Conservation (phyloP, 2,113 vertebrate species). For the Drymodes brunneopygia region DNA sequence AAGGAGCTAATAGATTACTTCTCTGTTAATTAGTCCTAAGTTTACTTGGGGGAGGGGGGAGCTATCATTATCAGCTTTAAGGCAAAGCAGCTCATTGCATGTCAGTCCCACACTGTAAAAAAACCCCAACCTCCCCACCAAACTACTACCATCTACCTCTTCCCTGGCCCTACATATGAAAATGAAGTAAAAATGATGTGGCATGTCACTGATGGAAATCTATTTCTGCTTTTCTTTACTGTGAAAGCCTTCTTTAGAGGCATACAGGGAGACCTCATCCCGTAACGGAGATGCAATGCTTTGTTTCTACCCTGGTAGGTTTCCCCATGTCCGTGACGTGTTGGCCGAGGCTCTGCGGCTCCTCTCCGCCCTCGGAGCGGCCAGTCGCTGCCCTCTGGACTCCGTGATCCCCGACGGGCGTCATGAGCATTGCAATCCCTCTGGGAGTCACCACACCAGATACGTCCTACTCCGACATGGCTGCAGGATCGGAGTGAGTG, state of each 20-base stretch:
- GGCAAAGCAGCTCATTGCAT: neutral
- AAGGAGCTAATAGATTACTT: slow-evolving; percentile 5
- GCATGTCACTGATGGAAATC: neutral
- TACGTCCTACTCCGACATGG: slow-evolving; percentile 99
- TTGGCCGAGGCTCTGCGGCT: slow-evolving; percentile 87
- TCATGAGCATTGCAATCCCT: slow-evolving; percentile 99
- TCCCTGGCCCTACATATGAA: neutral
- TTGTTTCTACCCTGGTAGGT: slow-evolving; percentile 74
- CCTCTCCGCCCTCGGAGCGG: slow-evolving; percentile 90
- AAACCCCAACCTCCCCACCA: too few species aligned
- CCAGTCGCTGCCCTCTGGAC: slow-evolving; percentile 86
- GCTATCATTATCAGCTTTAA: neutral
- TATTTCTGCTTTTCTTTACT: neutral
- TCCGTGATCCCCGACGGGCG: slow-evolving; percentile 94
- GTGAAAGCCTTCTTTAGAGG: neutral
- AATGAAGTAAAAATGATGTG: neutral
- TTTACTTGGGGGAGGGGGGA: neutral
- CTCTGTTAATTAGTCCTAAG: neutral
- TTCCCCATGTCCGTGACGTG: slow-evolving; percentile 96
- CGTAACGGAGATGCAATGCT: neutral
- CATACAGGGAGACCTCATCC: neutral
- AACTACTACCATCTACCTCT: neutral
- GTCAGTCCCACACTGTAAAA: neutral
- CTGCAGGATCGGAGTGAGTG: slow-evolving; percentile 99
- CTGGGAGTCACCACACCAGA: slow-evolving; percentile 99